Conservation (phyloP, 2,888 invertebrate genomes). For the Bimastos eiseni region DNA sequence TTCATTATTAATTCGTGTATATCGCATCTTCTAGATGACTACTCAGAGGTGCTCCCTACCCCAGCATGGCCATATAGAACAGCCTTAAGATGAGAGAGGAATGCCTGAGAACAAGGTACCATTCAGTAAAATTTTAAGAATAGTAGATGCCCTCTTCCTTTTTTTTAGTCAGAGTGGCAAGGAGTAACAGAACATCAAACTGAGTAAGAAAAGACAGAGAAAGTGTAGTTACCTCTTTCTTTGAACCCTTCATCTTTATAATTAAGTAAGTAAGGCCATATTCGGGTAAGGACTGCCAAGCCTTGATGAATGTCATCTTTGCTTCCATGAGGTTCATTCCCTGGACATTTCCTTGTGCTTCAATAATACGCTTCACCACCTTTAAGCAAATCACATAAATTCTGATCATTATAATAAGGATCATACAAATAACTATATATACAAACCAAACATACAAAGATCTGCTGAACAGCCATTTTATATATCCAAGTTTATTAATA, state of each 20-base stretch:
- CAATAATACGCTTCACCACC: slow-evolving; percentile 83
- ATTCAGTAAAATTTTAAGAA: too few relatives aligned
- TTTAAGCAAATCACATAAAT: slow-evolving; percentile 24
- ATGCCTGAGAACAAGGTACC: too few relatives aligned
- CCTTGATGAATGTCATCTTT: slow-evolving; percentile 93
- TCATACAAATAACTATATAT: neutral
- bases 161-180: neutral
- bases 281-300: slow-evolving; percentile 96
- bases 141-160: neutral
- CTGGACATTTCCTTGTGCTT: slow-evolving; percentile 93
- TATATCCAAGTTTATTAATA: neutral
- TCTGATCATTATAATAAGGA: neutral
- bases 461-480: neutral
- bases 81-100: too few relatives aligned
- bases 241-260: slow-evolving; percentile 75
- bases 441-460: neutral
- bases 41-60: too few relatives aligned
- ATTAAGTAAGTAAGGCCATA: slow-evolving; percentile 92
- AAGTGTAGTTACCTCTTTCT: slow-evolving; percentile 59
- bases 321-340: slow-evolving; percentile 85
- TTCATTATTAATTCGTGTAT: too few relatives aligned
- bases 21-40: too few relatives aligned
- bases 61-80: too few relatives aligned
- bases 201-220: neutral
- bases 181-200: neutral